These are phyloP conservation scores for Ceriagrion tenellum DNA, from an alignment of 2,888 invertebrate genomes.

Conservation along the genomic window DNA sequence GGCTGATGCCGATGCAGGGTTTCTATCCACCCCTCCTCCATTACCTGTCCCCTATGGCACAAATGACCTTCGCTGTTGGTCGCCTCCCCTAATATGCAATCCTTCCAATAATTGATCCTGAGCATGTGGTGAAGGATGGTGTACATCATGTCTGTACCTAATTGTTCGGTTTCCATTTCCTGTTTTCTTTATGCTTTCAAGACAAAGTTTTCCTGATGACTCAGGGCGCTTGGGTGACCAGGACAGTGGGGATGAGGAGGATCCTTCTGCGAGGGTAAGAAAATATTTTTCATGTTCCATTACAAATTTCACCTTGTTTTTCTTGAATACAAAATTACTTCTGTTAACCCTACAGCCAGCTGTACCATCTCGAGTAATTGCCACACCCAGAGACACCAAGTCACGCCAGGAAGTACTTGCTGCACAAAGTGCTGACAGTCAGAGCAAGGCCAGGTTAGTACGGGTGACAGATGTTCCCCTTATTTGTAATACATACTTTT, in stretches of 20 bases:
- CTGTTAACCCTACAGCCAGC: conserved; percentile 79
- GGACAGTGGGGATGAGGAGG: conserved; percentile 56
- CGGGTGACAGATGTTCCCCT: not conserved
- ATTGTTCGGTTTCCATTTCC: not conserved
- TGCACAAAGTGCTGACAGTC: conserved; percentile 91
- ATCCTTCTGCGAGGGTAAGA: conserved; percentile 30
- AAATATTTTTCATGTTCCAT: not conserved
- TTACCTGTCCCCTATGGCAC: no score
- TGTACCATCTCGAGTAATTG: conserved; percentile 89
- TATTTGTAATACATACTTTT: no score
- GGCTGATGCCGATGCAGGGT: no score
- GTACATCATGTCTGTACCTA: not conserved
- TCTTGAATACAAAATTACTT: not conserved
- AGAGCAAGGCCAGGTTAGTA: conserved; percentile 80
- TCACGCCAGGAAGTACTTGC: conserved; percentile 89
- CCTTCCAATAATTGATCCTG: no score
- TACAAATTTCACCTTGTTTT: not conserved
- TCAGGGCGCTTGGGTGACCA: not conserved
- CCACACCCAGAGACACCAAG: conserved; percentile 88
- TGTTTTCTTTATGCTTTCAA: not conserved
- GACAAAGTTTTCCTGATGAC: conserved; percentile 52
- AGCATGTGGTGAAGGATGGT: no score
- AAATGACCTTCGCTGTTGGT: no score
- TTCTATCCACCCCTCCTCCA: no score
- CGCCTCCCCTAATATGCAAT: no score